These are phyloP conservation scores for Aphelinus atriplicis DNA, from an alignment of 1,140 invertebrate genomes.

Conservation along the genomic window DNA sequence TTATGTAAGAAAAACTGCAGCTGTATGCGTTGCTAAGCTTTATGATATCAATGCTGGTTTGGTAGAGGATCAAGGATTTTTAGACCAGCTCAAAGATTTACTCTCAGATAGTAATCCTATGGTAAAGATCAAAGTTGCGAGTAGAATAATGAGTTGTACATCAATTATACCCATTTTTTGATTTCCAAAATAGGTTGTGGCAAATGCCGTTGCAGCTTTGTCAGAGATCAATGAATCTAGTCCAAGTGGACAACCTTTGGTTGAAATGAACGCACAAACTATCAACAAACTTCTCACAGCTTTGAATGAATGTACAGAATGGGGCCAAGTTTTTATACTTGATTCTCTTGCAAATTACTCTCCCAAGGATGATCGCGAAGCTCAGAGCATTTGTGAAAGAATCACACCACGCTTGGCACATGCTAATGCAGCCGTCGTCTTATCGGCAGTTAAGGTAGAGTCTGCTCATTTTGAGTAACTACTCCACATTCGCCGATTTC, in stretches of 20 bases:
- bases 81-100: slow-evolving; percentile 96
- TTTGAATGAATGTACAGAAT: slow-evolving; percentile 99
- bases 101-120: slow-evolving; percentile 99
- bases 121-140: slow-evolving; percentile 68
- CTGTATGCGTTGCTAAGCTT: slow-evolving; percentile 98
- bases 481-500: background rate
- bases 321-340: slow-evolving; percentile 99
- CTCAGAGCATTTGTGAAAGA: slow-evolving; percentile 99
- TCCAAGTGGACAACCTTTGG: slow-evolving; percentile 88
- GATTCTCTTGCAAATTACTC: slow-evolving; percentile 98
- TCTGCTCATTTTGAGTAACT: too few relatives aligned
- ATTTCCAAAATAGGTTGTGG: slow-evolving; percentile 79
- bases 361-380: slow-evolving; percentile 97
- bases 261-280: slow-evolving; percentile 97
- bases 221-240: slow-evolving; percentile 99
- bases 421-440: slow-evolving; percentile 99
- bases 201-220: slow-evolving; percentile 98
- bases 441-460: slow-evolving; percentile 94
- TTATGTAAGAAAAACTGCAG: slow-evolving; percentile 99
- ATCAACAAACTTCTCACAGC: slow-evolving; percentile 99
- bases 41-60: slow-evolving; percentile 98
- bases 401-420: slow-evolving; percentile 98
- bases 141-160: background rate
- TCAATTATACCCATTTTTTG: background rate
- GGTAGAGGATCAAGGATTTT: slow-evolving; percentile 98